Evolutionary conservation across 2,888 invertebrate species (phyloP), one percentile per base, ranked within the genome.

Genomic region (Xanthia togata): DNA sequence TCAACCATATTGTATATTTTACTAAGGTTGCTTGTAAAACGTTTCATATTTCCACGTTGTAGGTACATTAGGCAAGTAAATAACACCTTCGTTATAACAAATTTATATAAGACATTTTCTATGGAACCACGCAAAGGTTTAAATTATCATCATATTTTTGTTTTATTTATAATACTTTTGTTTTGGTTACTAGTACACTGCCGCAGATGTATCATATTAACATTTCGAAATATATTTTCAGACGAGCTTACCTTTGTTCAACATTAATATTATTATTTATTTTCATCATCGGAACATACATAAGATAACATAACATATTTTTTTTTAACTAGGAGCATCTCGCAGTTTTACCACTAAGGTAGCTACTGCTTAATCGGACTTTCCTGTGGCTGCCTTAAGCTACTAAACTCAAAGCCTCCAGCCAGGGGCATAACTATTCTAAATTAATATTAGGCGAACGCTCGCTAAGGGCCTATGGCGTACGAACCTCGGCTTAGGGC

Each of bases 31-130:
- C 70, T 65, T 47, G 31, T 60, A 60, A 35, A 76, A 59, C 53
- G 38, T 80, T 80, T 64, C 20, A 57, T 80, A 57, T 74, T 68
- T 14, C 50, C 74, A 26, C 47, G 59, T 44, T 35, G 6, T 20
- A 23, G 5, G 23, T 20, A 68, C 41, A 59, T 63, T 53, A 63
- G 31, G 20, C 23, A 38, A 38, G 69, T 65, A 65, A 79, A 79
- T 73, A 41, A 79, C n/a, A 53, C 20, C 26, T 41, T 63, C 50
- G 17, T n/a, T 69, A 57, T 64, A 64, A 79, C 64, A 47, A 38
- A 73, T 73, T 55, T 47, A 8, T 50, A n/a, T n/a, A n/a, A 47
- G 2, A 26, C 23, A 12, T 68, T 50, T 72, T 57, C 17, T 72
- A 57, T 67, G 20, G 6, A 77, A 38, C 11, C 20, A 64, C 20